Percentiles rank a stretch among this genome's conserved stretches.
phyloP scores from a whole-genome alignment of 2,888 invertebrate genomes.

The Clistopyga incitator region DNA sequence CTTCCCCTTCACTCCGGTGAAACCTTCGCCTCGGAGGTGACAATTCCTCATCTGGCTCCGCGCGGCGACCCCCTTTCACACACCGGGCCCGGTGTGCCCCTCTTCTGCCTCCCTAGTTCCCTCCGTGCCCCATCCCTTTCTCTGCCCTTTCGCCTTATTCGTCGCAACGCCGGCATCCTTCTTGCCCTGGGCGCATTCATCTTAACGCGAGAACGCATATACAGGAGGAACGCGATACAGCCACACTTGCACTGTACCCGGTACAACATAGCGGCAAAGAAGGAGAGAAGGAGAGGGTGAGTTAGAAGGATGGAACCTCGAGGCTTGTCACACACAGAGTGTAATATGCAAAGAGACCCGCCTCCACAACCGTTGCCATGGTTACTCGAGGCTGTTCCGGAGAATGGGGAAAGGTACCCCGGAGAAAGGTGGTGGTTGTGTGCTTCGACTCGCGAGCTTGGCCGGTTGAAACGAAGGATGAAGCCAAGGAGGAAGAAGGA shows the following conservation, averaged over 20 bases:
- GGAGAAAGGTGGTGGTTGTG: constrained; percentile 72
- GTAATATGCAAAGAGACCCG: constrained; percentile 84
- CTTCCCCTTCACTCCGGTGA: constrained; percentile 31
- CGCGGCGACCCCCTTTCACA: constrained; percentile 76
- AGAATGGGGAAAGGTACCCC: constrained; percentile 77
- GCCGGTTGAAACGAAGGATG: constrained; percentile 59
- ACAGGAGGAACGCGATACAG: constrained; percentile 51
- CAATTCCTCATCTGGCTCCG: constrained; percentile 81
- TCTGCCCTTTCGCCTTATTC: constrained; percentile 35
- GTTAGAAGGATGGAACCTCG: constrained; percentile 64
- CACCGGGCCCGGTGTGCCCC: constrained; percentile 70
- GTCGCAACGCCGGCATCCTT: constrained; percentile 36
- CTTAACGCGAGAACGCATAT: constrained; percentile 41
- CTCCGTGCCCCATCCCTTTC: constrained; percentile 16
- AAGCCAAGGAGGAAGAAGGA: constrained; percentile 53
- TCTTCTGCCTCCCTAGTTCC: constrained; percentile 27
- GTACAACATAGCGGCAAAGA: constrained; percentile 47
- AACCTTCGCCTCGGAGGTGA: constrained; percentile 75
- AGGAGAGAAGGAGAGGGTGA: constrained; percentile 38
- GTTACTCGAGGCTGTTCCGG: constrained; percentile 75
- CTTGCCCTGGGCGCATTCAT: constrained; percentile 48
- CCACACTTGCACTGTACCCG: constrained; percentile 38
- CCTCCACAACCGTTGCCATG: constrained; percentile 81
- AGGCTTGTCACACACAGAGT: constrained; percentile 82
- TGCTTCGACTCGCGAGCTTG: constrained; percentile 52